phyloP scores from a whole-genome alignment of 1,140 invertebrate genomes.

The Lepidurus arcticus region DNA sequence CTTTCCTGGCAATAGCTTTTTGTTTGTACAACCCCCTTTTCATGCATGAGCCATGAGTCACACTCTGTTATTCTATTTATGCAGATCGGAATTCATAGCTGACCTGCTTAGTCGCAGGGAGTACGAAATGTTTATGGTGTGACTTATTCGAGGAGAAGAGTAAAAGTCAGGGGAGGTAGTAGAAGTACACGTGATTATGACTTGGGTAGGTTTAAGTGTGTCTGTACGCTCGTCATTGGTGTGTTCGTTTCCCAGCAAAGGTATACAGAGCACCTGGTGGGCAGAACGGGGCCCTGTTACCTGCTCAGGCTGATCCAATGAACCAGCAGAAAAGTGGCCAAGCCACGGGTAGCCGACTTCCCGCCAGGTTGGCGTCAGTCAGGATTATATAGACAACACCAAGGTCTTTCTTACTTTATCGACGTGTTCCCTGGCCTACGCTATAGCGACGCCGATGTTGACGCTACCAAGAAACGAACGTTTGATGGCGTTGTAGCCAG shows the following conservation, averaged over 20 bases:
- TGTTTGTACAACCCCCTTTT: neutral
- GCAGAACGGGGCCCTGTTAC: neutral
- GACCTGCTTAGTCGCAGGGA: too few relatives aligned
- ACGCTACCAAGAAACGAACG: neutral
- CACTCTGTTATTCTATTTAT: neutral
- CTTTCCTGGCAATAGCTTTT: neutral
- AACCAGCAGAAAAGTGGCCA: neutral
- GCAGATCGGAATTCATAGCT: too few relatives aligned
- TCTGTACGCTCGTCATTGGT: neutral
- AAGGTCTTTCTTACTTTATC: neutral
- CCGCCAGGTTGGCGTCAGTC: conserved; percentile 16
- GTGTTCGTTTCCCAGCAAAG: neutral
- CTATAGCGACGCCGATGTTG: conserved; percentile 20
- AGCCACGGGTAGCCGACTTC: neutral
- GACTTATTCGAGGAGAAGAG: too few relatives aligned
- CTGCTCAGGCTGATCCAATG: conserved; percentile 9
- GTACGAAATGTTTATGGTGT: too few relatives aligned
- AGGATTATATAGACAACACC: neutral
- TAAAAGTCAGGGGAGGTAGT: too few relatives aligned
- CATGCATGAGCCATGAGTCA: neutral
- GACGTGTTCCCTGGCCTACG: neutral
- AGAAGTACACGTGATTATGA: neutral
- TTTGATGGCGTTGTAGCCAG: neutral
- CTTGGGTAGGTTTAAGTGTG: neutral
- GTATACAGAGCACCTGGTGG: neutral